phyloP scores from a whole-genome alignment of 2,113 vertebrate species.

The Myotis lucifugus region DNA sequence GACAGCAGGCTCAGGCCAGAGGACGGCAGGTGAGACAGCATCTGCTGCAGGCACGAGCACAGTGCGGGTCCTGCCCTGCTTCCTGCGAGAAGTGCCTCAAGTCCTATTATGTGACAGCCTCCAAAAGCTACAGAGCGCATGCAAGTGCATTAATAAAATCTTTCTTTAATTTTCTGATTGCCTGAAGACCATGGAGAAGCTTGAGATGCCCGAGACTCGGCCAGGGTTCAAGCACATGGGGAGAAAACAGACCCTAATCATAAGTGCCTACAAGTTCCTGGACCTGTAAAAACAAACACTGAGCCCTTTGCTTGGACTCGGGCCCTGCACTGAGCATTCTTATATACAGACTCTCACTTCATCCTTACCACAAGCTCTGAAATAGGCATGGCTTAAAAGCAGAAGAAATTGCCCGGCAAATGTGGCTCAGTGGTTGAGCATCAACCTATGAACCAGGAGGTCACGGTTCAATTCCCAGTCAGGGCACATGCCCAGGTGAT shows the following conservation, averaged over 20 bases:
- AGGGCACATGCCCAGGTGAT: too few species aligned
- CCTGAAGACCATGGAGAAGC: neutral
- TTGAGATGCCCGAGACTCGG: neutral
- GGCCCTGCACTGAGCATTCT: neutral
- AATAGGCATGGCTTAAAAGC: neutral
- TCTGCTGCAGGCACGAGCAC: neutral
- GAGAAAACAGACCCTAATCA: neutral
- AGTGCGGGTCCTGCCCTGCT: neutral
- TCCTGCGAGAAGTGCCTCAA: neutral
- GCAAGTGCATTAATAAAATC: neutral
- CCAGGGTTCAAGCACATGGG: neutral
- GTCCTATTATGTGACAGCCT: neutral
- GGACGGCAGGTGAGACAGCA: fast-evolving
- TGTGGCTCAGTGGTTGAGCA: too few species aligned
- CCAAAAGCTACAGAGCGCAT: neutral
- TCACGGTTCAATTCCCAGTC: too few species aligned
- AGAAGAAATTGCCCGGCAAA: too few species aligned
- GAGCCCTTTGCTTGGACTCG: neutral
- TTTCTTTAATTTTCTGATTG: neutral
- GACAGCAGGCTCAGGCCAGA: neutral
- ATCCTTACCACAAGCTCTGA: neutral
- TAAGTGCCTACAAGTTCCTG: neutral
- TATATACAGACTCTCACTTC: neutral
- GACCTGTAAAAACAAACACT: neutral
- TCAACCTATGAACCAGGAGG: too few species aligned